Evolutionary conservation across 2,113 vertebrate species (phyloP).

Genomic region (Myxocyprinus asiaticus): DNA sequence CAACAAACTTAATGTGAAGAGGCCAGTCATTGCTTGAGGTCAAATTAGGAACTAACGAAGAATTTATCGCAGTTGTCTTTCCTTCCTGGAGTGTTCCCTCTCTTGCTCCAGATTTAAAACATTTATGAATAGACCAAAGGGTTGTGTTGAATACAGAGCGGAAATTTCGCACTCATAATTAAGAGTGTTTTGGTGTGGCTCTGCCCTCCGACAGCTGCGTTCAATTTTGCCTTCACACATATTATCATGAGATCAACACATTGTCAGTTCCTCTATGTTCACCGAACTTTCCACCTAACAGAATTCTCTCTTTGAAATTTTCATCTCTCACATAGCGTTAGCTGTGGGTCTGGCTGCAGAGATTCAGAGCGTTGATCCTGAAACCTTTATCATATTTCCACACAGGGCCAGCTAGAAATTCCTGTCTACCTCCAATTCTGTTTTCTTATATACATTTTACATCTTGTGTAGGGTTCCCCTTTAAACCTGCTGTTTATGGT

Average conservation of each 20-base stretch:
- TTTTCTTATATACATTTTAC: no score
- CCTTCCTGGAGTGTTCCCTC: neutral
- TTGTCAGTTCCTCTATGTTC: constrained; percentile 27
- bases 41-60: constrained; percentile 8
- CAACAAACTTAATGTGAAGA: constrained; percentile 9
- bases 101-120: constrained; percentile 10
- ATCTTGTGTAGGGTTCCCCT: no score
- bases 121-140: constrained; percentile 26
- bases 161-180: constrained; percentile 53
- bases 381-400: constrained; percentile 1
- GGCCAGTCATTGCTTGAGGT: constrained; percentile 17
- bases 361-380: neutral
- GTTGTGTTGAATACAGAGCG: constrained; percentile 21
- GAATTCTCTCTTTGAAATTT: constrained; percentile 8
- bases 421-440: no score
- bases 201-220: constrained; percentile 40
- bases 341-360: neutral
- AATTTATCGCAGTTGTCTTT: constrained; percentile 2
- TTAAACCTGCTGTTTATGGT: no score
- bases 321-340: neutral
- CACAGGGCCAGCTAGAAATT: neutral
- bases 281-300: neutral
- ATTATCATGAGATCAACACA: constrained; percentile 42
- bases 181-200: constrained; percentile 52
- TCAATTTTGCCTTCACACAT: constrained; percentile 34